These are phyloP conservation scores for Agelas oroides DNA, from an alignment of 37 sponge, comb jelly and placozoan genomes.

Conservation along the genomic window DNA sequence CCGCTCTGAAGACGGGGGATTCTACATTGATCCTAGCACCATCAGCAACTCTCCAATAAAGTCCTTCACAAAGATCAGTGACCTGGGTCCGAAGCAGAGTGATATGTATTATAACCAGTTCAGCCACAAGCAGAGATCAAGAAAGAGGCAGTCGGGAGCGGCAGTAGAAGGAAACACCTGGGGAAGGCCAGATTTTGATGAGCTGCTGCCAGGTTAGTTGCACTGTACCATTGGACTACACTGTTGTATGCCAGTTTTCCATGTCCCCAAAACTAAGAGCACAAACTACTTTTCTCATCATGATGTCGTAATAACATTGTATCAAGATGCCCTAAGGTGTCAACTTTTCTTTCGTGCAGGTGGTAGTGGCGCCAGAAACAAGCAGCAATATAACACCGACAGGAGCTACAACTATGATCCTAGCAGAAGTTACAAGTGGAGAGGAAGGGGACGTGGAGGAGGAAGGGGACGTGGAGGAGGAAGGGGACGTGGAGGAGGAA, in stretches of 20 bases:
- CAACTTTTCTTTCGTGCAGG: too few relatives aligned
- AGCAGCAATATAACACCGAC: not conserved
- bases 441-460: not conserved
- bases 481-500: not conserved
- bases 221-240: too few relatives aligned
- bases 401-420: not conserved
- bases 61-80: conserved; percentile 19
- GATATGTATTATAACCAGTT: conserved; percentile 24
- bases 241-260: too few relatives aligned
- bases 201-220: too few relatives aligned
- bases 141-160: too few relatives aligned
- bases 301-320: too few relatives aligned
- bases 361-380: not conserved
- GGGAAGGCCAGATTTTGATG: too few relatives aligned
- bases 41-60: conserved; percentile 28
- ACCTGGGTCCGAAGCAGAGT: conserved; percentile 22
- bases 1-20: conserved; percentile 28
- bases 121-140: too few relatives aligned
- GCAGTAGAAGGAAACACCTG: too few relatives aligned
- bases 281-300: too few relatives aligned
- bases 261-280: too few relatives aligned
- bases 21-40: conserved; percentile 13
- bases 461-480: not conserved
- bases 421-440: not conserved
- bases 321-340: too few relatives aligned